phyloP scores from a whole-genome alignment of 2,797 vertebrate genomes.

The Takifugu rubripes region DNA sequence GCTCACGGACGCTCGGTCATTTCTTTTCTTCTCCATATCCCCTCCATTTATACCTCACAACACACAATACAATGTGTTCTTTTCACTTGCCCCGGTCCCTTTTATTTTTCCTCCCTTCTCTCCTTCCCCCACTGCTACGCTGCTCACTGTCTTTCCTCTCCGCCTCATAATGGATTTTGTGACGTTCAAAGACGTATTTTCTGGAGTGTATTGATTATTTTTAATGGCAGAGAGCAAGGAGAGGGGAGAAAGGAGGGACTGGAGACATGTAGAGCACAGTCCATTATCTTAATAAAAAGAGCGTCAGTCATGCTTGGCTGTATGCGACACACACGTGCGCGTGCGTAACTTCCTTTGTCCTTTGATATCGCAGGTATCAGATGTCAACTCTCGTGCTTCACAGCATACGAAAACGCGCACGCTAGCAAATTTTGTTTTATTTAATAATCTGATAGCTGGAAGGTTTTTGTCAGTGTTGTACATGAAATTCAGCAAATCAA shows the following conservation, averaged over 20 bases:
- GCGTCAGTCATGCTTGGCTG: conserved; percentile 34
- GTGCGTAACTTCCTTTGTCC: conserved; percentile 48
- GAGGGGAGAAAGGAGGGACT: conserved; percentile 48
- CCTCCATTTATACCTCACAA: conserved; percentile 32
- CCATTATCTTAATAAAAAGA: conserved; percentile 80
- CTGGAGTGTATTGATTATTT: conserved; percentile 75
- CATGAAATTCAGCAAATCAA: conserved; percentile 23
- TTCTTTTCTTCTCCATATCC: conserved; percentile 21
- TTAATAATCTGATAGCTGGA: conserved; percentile 47
- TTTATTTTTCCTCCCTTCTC: conserved; percentile 39
- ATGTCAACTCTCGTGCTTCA: conserved; percentile 56
- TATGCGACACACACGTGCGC: conserved; percentile 6
- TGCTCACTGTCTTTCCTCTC: conserved; percentile 40
- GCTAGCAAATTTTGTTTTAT: conserved; percentile 25
- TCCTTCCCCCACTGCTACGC: conserved; percentile 7
- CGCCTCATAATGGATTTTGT: conserved; percentile 72
- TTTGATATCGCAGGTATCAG: conserved; percentile 66
- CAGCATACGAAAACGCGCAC: conserved; percentile 34
- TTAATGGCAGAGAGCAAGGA: conserved; percentile 67
- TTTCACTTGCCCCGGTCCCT: conserved; percentile 51
- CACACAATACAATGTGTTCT: conserved; percentile 46
- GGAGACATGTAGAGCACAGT: conserved; percentile 55
- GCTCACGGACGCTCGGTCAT: conserved; percentile 21
- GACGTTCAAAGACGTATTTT: conserved; percentile 71
- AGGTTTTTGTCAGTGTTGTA: conserved; percentile 28